Evolutionary conservation across 2,888 invertebrate species (phyloP).

Genomic region (Melitaea athalia): DNA sequence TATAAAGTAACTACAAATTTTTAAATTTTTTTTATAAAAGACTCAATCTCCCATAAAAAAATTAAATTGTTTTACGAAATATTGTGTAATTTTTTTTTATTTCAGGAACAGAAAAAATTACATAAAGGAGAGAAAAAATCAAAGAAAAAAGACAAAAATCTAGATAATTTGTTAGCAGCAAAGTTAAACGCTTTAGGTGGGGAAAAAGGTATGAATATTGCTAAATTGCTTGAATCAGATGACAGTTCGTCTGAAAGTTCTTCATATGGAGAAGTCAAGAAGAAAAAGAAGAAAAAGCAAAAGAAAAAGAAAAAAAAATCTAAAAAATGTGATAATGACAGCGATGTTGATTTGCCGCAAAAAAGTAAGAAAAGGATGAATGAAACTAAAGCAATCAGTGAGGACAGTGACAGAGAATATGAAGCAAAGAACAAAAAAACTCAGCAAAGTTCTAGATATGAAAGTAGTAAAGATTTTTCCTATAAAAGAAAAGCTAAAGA

Average conservation of each 20-base stretch:
- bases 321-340: slow-evolving; percentile 29
- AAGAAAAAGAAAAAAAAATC: slow-evolving; percentile 52
- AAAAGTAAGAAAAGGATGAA: slow-evolving; percentile 50
- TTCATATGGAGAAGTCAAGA: slow-evolving; percentile 52
- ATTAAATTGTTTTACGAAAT: neutral
- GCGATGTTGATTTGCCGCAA: slow-evolving; percentile 35
- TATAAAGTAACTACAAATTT: too few species aligned
- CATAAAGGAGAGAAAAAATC: slow-evolving; percentile 76
- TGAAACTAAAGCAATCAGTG: slow-evolving; percentile 45
- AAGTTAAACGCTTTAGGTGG: slow-evolving; percentile 86
- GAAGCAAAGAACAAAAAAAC: slow-evolving; percentile 5
- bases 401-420: slow-evolving; percentile 19
- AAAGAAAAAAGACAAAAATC: slow-evolving; percentile 73
- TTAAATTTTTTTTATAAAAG: too few species aligned
- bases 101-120: slow-evolving; percentile 69
- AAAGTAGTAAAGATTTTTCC: slow-evolving; percentile 36
- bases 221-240: slow-evolving; percentile 64
- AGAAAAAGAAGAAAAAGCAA: slow-evolving; percentile 58
- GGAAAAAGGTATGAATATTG: slow-evolving; percentile 62
- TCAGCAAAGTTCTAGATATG: slow-evolving; percentile 2
- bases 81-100: slow-evolving; percentile 35
- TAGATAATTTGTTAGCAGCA: slow-evolving; percentile 87
- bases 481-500: slow-evolving; percentile 45
- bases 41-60: neutral
- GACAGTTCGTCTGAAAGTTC: slow-evolving; percentile 56